Evolutionary conservation across 2,113 vertebrate genomes (phyloP), one percentile per base, ranked within the genome.

Genomic region (Sylvilagus bachmani): DNA sequence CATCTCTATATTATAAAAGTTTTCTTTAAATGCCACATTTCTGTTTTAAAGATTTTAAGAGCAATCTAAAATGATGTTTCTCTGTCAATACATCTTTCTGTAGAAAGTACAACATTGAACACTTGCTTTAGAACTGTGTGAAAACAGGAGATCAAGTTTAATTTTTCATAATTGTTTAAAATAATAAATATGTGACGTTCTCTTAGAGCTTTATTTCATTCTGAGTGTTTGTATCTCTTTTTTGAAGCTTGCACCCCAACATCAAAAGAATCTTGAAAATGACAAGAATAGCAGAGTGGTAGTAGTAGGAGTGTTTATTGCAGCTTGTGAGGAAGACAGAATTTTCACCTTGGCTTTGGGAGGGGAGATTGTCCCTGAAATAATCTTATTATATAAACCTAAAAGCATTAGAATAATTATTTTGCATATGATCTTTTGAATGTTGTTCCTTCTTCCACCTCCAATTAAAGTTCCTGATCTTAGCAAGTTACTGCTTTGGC

Each of bases 21-120:
- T 82, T 88, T 71, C 21, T 83, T 74, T 86, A n/a, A n/a, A 58
- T 93, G 27, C 21, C 66, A 82, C 3, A 71, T 4, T 36, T 71
- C 10, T 55, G 44, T 94, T 89, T 90, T 89, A 77, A 73, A 91
- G 7, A 36, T 81, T 77, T 79, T 36, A 82, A 83, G 51, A 25
- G 10, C 3, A 17, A 4, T 75, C 62, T 86, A 64, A 14, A 94
- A 66, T 89, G 38, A 55, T 58, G 25, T 61, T 89, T 91, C 61
- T 16, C 44, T 75, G 29, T 80, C 9, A 53, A 1, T 75, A 8
- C 2, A 14, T 75, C n/a, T 91, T 33, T 58, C 49, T 75, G 12
- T 81, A 74, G 58, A 87, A 89, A 79, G 55, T 8, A 93, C 55
- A 88, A 33, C 24, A n/a, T 22, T 83, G 38, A 55, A 36, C 80